These are phyloP conservation scores for Lepidochrysops patricia DNA, from an alignment of 2,888 invertebrate species.

Conservation along the genomic window DNA sequence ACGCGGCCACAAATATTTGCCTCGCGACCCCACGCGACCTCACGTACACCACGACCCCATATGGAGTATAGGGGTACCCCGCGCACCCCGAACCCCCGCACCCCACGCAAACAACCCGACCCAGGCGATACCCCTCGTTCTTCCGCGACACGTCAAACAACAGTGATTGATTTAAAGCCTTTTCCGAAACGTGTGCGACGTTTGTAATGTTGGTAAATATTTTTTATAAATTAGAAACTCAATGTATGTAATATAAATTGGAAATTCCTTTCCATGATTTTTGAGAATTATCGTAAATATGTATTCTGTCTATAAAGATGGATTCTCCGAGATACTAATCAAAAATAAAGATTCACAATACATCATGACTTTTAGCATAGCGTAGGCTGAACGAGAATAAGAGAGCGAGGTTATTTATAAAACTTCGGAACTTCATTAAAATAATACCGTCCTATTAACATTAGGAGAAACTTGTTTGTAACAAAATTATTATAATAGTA, in stretches of 20 bases:
- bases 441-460: not conserved
- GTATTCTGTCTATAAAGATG: no score
- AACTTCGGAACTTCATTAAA: not conserved
- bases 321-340: no score
- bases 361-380: no score
- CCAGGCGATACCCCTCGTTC: not conserved
- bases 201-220: not conserved
- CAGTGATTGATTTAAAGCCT: not conserved
- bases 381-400: no score
- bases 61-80: no score
- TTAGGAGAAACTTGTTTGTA: not conserved
- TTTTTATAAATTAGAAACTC: not conserved
- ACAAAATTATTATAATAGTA: not conserved
- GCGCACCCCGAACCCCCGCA: not conserved
- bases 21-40: not conserved
- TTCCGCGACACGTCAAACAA: not conserved
- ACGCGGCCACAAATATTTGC: not conserved
- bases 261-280: no score
- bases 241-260: no score
- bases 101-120: not conserved
- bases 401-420: no score
- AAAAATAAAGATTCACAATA: no score
- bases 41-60: not conserved
- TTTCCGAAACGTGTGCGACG: not conserved
- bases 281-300: no score